Evolutionary conservation across 2,888 invertebrate genomes (phyloP), one percentile per base, ranked within the genome.

Genomic region (Molanna angustata): DNA sequence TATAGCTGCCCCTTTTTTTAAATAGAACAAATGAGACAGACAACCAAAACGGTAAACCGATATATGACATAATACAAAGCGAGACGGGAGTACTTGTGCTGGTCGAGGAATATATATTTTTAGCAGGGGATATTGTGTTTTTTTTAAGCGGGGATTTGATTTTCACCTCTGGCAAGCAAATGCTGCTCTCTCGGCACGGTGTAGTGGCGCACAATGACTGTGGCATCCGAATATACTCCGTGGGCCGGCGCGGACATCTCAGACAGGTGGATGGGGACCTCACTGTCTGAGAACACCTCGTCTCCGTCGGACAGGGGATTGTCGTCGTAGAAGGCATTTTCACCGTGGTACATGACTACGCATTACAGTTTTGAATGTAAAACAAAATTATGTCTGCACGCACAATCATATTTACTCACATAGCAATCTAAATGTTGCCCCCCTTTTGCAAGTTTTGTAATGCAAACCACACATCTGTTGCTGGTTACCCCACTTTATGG

Each of bases 201-300:
- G 48, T 59, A 59, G n/a, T 54, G 45, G 18, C 54, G 40, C 20
- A 57, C 48, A 31, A 59, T 49, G 14, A 60, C 37, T 13, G 51
- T 42, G 19, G 42, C 33, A 18, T 57, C 56, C 3, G 32, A 18
- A 11, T 35, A 40, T 6, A 49, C 52, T 11, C 56, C 56, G 9
- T 6, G 39, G 13, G 47, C 54, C 14, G 52, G 49, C 1, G 32
- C 45, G 9, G 55, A 53, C 2, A 3, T 14, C 43, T 27, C 37
- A 22, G 49, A 37, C 19, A 53, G 45, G 1, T 35, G 43, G 3
- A 44, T 37, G 4, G 13, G 27, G 37, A 21, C 35, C 3, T 20
- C n/a, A 20, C 41, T 21, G 13, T 31, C 21, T 7, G 69, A 62
- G 66, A 76, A 76, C 49, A 74, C 75, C 50, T 76, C 75, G 49